phyloP scores from a whole-genome alignment of 2,797 vertebrate genomes.

The Dipus sagitta region DNA sequence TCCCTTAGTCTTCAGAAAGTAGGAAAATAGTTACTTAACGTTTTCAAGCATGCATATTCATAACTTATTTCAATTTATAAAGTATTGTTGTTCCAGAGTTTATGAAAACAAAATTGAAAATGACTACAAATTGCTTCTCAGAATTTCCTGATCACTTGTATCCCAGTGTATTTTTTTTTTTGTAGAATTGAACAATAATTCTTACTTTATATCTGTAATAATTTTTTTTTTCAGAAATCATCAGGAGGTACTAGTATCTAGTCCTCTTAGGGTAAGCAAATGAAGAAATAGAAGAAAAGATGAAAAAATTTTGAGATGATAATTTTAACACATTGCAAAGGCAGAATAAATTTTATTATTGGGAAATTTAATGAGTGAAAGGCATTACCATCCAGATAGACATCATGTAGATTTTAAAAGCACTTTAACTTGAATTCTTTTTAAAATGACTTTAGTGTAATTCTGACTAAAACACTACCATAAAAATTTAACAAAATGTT shows the following conservation, averaged over 20 bases:
- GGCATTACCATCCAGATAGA: neutral
- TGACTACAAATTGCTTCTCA: neutral
- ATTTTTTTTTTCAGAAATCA: neutral
- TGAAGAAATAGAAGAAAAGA: neutral
- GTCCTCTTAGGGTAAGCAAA: neutral
- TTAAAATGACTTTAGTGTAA: constrained; percentile 2
- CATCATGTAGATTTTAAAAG: neutral
- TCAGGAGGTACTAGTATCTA: neutral
- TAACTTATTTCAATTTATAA: neutral
- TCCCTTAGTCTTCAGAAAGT: neutral
- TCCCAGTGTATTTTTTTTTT: neutral
- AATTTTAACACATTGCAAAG: neutral
- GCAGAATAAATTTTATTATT: neutral
- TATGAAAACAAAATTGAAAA: constrained; percentile 18
- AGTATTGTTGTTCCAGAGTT: neutral
- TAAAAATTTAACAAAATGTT: neutral
- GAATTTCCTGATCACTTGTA: neutral
- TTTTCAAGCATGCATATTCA: neutral
- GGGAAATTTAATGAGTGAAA: constrained; percentile 15
- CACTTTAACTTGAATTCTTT: neutral
- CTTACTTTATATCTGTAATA: neutral
- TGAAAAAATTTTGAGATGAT: neutral
- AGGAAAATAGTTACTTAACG: neutral
- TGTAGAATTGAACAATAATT: neutral
- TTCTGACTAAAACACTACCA: neutral